These are phyloP conservation scores for Drosophila paramelanica DNA, from an alignment of 2,888 invertebrate genomes.

Conservation along the genomic window DNA sequence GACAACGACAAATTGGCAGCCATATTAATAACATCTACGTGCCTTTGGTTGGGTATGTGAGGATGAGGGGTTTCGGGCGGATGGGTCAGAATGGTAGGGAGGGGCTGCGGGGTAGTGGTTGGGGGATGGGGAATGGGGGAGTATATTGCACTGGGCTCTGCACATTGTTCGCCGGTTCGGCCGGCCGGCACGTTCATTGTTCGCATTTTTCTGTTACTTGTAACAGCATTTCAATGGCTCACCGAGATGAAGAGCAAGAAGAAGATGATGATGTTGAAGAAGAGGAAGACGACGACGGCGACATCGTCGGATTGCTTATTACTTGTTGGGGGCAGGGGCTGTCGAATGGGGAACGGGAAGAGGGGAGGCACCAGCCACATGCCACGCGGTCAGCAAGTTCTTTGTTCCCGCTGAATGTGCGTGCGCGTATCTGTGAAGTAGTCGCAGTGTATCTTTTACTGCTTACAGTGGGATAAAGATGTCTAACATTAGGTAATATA, in stretches of 20 bases:
- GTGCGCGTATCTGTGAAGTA: slow-evolving; percentile 51
- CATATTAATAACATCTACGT: slow-evolving; percentile 77
- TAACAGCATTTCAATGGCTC: slow-evolving; percentile 74
- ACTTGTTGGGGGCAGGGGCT: slow-evolving; percentile 12
- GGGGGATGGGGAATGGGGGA: slow-evolving; percentile 11
- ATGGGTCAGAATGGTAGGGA: background rate
- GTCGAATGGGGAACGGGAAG: no score
- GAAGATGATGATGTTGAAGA: slow-evolving; percentile 14
- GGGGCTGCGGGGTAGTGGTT: background rate
- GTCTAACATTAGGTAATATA: background rate
- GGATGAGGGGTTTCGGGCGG: background rate
- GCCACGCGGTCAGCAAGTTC: slow-evolving; percentile 79
- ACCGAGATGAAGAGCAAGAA: slow-evolving; percentile 12
- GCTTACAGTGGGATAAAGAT: slow-evolving; percentile 22
- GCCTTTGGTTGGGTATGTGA: slow-evolving; percentile 32
- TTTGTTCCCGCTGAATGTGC: slow-evolving; percentile 64
- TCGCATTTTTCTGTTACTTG: slow-evolving; percentile 75
- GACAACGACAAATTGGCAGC: slow-evolving; percentile 77
- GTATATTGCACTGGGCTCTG: slow-evolving; percentile 37
- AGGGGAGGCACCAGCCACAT: no score
- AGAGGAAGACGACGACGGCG: slow-evolving; percentile 22
- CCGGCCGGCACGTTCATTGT: slow-evolving; percentile 61
- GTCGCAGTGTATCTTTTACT: slow-evolving; percentile 27
- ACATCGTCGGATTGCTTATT: slow-evolving; percentile 67
- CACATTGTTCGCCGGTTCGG: slow-evolving; percentile 54